phyloP scores from a whole-genome alignment of 2,113 vertebrate genomes.

The Psilopsiagon aurifrons region DNA sequence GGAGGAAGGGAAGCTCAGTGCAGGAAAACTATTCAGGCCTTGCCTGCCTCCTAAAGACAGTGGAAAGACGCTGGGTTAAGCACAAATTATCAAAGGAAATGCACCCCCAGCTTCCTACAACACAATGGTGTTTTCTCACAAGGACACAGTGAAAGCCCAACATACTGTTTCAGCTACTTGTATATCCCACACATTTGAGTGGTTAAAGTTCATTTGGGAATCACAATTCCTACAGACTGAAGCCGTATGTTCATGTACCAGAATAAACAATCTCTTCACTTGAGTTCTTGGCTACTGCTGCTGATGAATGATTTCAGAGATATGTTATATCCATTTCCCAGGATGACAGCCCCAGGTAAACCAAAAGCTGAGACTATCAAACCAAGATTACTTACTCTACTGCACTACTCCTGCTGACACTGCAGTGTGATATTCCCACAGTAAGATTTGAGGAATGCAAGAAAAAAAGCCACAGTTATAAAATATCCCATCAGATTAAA shows the following conservation, averaged over 20 bases:
- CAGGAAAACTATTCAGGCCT: not conserved
- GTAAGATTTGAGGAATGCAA: not conserved
- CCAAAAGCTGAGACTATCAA: rapidly evolving
- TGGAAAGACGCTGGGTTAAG: not conserved
- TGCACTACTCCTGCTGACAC: not conserved
- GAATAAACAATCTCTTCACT: not conserved
- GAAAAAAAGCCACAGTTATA: not conserved
- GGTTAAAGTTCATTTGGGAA: not conserved
- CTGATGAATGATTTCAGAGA: not conserved
- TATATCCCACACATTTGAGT: not conserved
- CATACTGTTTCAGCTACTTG: rapidly evolving
- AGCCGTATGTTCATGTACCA: not conserved
- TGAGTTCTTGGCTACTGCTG: not conserved
- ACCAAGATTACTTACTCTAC: not conserved
- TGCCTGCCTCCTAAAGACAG: not conserved
- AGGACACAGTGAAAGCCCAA: not conserved
- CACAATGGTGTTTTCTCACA: not conserved
- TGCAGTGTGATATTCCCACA: not conserved
- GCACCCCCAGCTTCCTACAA: not conserved
- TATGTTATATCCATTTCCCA: not conserved
- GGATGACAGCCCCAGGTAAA: not conserved
- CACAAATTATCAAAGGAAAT: not conserved
- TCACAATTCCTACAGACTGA: not conserved
- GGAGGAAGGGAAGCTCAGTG: not conserved
- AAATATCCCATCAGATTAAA: not conserved